A percentile compares a stretch with the other conserved stretches of the same genome.
Conservation (phyloP, 1,140 invertebrate species). For the Hyles vespertilio region DNA sequence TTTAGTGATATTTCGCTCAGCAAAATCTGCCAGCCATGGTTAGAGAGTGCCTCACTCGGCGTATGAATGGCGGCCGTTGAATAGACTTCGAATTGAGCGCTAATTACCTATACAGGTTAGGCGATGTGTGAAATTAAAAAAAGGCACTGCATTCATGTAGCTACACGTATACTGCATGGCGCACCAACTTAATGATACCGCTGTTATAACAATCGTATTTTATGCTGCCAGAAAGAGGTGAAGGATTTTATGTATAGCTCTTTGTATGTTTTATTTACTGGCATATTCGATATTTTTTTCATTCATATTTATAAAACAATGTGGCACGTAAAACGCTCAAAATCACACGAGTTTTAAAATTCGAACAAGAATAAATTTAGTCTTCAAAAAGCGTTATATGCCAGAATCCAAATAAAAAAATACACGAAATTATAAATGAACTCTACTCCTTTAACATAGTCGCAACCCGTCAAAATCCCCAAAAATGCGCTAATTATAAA, state of each 20-base stretch:
- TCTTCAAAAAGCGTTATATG: too few relatives aligned
- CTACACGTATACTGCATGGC: not conserved
- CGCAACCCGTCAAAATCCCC: too few relatives aligned
- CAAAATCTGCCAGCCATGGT: conserved; percentile 10
- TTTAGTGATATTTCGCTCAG: conserved; percentile 8
- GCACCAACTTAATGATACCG: too few relatives aligned
- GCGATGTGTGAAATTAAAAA: conserved; percentile 71
- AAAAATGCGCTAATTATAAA: too few relatives aligned
- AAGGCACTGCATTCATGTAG: conserved; percentile 23
- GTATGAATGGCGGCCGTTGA: conserved; percentile 49
- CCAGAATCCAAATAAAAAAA: too few relatives aligned
- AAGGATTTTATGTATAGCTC: not conserved
- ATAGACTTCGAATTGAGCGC: conserved; percentile 66
- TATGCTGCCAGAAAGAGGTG: not conserved
- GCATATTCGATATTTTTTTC: too few relatives aligned
- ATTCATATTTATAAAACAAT: too few relatives aligned
- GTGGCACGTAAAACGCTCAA: too few relatives aligned
- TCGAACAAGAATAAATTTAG: too few relatives aligned
- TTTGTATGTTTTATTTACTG: not conserved
- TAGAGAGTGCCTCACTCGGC: conserved; percentile 39
- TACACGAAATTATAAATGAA: too few relatives aligned
- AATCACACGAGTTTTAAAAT: too few relatives aligned
- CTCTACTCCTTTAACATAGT: too few relatives aligned
- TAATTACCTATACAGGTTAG: conserved; percentile 67
- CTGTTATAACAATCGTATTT: not conserved